Base-by-base conservation (phyloP, 2,113 vertebrate genomes). In the Callipepla californica region DNA sequence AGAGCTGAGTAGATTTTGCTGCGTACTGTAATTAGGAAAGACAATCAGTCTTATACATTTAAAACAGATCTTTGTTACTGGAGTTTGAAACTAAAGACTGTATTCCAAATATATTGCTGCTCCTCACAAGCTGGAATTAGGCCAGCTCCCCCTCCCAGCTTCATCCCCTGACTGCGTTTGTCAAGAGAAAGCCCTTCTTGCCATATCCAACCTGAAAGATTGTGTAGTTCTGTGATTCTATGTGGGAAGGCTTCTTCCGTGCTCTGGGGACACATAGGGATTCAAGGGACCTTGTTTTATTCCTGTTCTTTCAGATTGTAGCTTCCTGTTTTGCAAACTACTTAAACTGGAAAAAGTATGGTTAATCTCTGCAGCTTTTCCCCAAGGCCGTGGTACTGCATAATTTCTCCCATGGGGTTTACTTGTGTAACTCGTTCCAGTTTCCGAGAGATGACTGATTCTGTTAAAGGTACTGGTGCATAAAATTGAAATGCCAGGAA, bases 401-500 rank as follows among this genome's bases (percentile, higher is more conserved):
- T 12, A 67, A 67, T 73, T 28, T 88, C 12, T 92, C 61, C 86
- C 85, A 69, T 1, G 6, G 53, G 48, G 17, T 65, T 92, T 68
- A 53, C 73, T 72, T 75, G 69, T 0, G 0, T 30, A 65, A 44
- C 44, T 81, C 78, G 80, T 79, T 94, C 80, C 69, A 34, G 42
- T 78, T 94, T 89, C 85, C 78, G 84, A 90, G 84, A 73, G 53
- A 73, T 69, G 83, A 92, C 86, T 86, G 89, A 90, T 89, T 87
- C 53, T 82, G 23, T 50, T 94, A 77, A 76, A 90, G 70, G 80
- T 79, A 96, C 15, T 0, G 1, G 45, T 87, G 90, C 91, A 92
- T 90, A 95, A 95, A 96, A 96, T 89, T 86, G 86, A 53, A 93
- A 53, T 73, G 77, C 80, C 66, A 93, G 73, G 20, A 96, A 36